A percentile compares a stretch with the other conserved stretches of the same genome.
Evolutionary conservation across 2,888 invertebrate species (phyloP).

Genomic region (Arctia plantaginis): DNA sequence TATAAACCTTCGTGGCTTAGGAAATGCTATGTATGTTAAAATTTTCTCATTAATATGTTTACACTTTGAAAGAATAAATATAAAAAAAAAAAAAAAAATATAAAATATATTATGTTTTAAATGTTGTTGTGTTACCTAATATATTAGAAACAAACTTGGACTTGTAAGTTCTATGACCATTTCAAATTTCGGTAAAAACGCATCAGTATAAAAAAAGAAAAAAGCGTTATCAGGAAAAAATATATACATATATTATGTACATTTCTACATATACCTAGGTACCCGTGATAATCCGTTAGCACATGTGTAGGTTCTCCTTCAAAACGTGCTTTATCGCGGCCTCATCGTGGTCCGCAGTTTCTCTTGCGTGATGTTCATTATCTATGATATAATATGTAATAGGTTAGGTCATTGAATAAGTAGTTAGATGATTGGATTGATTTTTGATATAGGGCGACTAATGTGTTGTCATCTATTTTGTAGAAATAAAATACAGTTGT

Average conservation of each 20-base stretch:
- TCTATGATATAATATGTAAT: slow-evolving; percentile 11
- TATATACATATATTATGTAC: not conserved
- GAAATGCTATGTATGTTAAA: too few species aligned
- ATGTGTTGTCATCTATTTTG: not conserved
- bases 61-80: too few species aligned
- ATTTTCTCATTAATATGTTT: too few species aligned
- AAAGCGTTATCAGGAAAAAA: not conserved
- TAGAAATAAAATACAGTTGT: not conserved
- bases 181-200: too few species aligned
- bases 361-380: slow-evolving; percentile 35
- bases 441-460: not conserved
- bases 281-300: slow-evolving; percentile 5
- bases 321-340: slow-evolving; percentile 64
- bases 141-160: too few species aligned
- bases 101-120: too few species aligned
- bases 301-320: slow-evolving; percentile 36
- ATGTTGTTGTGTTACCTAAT: too few species aligned
- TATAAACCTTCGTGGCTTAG: too few species aligned
- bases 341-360: slow-evolving; percentile 27
- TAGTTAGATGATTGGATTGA: not conserved
- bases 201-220: too few species aligned
- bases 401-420: slow-evolving; percentile 10
- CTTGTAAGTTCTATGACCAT: too few species aligned
- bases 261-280: not conserved
- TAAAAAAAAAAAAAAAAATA: too few species aligned